Evolutionary conservation across 2,113 vertebrate species (phyloP), one percentile per base, ranked within the genome.

Genomic region (Crotalus horridus): DNA sequence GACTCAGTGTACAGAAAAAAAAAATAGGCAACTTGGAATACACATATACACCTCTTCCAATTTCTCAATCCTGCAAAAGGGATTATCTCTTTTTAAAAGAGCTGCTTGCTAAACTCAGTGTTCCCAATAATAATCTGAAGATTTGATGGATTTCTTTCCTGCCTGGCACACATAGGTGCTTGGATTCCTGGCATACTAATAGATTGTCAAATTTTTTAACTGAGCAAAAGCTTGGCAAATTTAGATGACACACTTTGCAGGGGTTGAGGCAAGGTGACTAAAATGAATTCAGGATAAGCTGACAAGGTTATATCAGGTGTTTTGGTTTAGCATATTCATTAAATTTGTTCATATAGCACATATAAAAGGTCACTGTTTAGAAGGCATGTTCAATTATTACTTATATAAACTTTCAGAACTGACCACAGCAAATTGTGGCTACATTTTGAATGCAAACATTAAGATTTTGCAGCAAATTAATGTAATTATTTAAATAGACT

Each of bases 401-500:
- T 10, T 64, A 33, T 23, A 53, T 29, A 23, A 54, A 89, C 11
- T 85, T 0, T 58, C 90, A 53, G 12, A 11, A 21, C 0, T 9
- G 39, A 91, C 93, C 92, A 91, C n/a, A 81, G 69, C 69, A 81
- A 81, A 81, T 9, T 89, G 90, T 48, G 85, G 59, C 56, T 93
- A 86, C 11, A 7, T 51, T 58, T 13, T 5, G 56, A 46, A 23
- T 7, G 1, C 23, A 29, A 81, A 7, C 4, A 51, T 43, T 21
- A 24, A 15, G 15, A 87, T 24, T 10, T 93, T 87, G 56, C 5
- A 2, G 9, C 23, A 21, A 29, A 55, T 48, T 2, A 17, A 7
- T 81, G 6, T 20, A 81, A 39, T 81, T 81, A 81, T 81, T 21
- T 43, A 81, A 39, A 81, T 10, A 43, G 17, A 81, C 9, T 39